These are phyloP conservation scores for Anoplophora glabripennis DNA, from an alignment of 1,140 invertebrate genomes.

Conservation along the genomic window DNA sequence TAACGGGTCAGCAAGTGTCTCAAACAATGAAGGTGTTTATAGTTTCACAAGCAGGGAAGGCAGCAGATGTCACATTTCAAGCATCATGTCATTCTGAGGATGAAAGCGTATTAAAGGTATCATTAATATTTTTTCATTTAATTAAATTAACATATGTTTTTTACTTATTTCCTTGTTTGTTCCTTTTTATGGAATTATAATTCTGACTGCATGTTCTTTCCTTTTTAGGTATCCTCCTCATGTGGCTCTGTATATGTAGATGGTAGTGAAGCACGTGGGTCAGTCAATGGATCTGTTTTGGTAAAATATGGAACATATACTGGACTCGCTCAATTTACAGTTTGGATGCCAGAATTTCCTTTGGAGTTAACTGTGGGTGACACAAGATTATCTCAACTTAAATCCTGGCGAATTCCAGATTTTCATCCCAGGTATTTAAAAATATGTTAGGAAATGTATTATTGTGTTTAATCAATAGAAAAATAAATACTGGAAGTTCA, in stretches of 20 bases:
- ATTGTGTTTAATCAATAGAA: too few species aligned
- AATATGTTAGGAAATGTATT: too few species aligned
- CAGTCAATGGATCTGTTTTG: slow-evolving; percentile 89
- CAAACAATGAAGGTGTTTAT: slow-evolving; percentile 95
- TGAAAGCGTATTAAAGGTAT: slow-evolving; percentile 94
- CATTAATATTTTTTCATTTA: too few species aligned
- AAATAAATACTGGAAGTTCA: too few species aligned
- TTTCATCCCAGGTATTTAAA: slow-evolving; percentile 62
- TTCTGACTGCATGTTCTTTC: neutral
- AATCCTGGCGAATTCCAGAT: slow-evolving; percentile 83
- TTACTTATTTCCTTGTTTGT: neutral
- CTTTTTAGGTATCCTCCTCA: slow-evolving; percentile 82
- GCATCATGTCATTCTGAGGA: slow-evolving; percentile 93
- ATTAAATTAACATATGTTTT: neutral
- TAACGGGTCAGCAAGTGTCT: slow-evolving; percentile 90
- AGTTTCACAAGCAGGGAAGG: slow-evolving; percentile 88
- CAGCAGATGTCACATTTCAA: slow-evolving; percentile 93
- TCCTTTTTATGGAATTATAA: neutral
- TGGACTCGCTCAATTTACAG: slow-evolving; percentile 82
- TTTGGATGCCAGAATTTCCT: slow-evolving; percentile 96
- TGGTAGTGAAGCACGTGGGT: slow-evolving; percentile 91
- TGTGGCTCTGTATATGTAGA: slow-evolving; percentile 96
- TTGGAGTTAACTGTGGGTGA: slow-evolving; percentile 87
- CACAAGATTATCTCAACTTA: slow-evolving; percentile 85
- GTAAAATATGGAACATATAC: slow-evolving; percentile 92